Percentiles rank a stretch among this genome's conserved stretches.
Conservation (phyloP, 2,888 invertebrate species). For the Scaptodrosophila latifasciaeformis region DNA sequence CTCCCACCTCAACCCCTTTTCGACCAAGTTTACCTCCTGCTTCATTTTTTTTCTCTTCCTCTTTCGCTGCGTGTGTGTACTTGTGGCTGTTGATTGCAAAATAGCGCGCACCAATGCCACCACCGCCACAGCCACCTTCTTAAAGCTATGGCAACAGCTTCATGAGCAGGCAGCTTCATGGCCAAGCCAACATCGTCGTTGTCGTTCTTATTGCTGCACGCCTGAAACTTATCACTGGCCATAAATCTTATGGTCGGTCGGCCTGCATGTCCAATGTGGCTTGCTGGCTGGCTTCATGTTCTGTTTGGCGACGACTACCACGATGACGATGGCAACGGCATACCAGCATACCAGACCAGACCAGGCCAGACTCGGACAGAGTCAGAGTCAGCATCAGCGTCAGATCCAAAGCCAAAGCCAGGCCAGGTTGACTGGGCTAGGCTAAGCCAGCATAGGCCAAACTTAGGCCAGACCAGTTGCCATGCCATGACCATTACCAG, state of each 20-base stretch:
- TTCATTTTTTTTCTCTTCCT: no score
- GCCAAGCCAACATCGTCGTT: no score
- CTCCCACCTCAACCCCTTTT: no score
- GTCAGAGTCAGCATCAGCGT: no score
- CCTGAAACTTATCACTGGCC: slow-evolving; percentile 69
- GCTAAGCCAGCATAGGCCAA: neutral
- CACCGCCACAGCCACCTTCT: slow-evolving; percentile 12
- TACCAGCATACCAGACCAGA: slow-evolving; percentile 17
- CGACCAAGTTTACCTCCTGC: no score
- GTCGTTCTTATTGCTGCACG: slow-evolving; percentile 64
- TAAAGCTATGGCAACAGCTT: no score
- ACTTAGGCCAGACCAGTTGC: slow-evolving; percentile 47
- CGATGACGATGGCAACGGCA: slow-evolving; percentile 24
- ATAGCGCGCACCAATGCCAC: neutral
- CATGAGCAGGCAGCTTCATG: slow-evolving; percentile 5
- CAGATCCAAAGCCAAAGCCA: slow-evolving; percentile 5
- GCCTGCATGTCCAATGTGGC: slow-evolving; percentile 51
- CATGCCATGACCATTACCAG: slow-evolving; percentile 62
- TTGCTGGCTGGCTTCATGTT: no score
- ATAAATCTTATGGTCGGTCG: slow-evolving; percentile 61
- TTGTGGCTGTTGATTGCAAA: slow-evolving; percentile 9
- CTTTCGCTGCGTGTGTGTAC: neutral
- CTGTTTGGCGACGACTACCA: neutral
- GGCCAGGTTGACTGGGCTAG: neutral
- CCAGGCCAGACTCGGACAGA: slow-evolving; percentile 21